Evolutionary conservation across 2,113 vertebrate species (phyloP), one percentile per base, ranked within the genome.

Genomic region (Melospiza georgiana): DNA sequence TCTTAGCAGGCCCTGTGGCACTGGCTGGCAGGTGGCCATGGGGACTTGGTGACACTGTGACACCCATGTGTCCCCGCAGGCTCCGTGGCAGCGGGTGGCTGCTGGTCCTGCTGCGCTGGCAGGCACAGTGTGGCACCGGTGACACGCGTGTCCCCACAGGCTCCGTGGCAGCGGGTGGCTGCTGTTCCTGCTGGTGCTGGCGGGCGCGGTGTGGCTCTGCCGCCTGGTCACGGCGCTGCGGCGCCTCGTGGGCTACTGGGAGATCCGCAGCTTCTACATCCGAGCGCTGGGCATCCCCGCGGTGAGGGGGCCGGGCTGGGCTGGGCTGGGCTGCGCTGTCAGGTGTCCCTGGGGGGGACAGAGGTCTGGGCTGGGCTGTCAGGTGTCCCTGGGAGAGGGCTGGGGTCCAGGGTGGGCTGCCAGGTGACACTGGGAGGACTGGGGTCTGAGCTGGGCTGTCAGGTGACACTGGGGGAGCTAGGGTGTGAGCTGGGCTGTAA

Each of bases 161-260:
- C 99, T 99, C 95, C 98, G 97, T 66, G 98, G 98, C 95, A 99
- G 98, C 41, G 97, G 97, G 23, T 98, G 99, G 75, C 55, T 83
- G 55, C 87, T 89, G 78, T 99, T 98, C 87, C 98, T 99, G 89
- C 97, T 99, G 96, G 97, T 98, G 46, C 98, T 99, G 68, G 99
- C 99, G 1, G 98, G 98, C 6, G 97, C 98, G 23, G 99, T 99
- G 96, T 99, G 99, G 99, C 94, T 99, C 33, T 99, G 99, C 94
- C 98, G 99, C 30, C 98, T 99, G 57, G 95, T 99, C 91, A 99
- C 99, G 92, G 99, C 99, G 78, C 98, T 99, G 80, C 99, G 99
- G 96, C 99, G 99, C 37, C 92, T 99, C 98, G 98, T 99, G 98
- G 84, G 65, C 97, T 99, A 99, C 97, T 99, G 99, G 99, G 99